These are phyloP conservation scores for Brachypalpus laphriformis DNA, from an alignment of 2,888 invertebrate genomes.

Conservation along the genomic window DNA sequence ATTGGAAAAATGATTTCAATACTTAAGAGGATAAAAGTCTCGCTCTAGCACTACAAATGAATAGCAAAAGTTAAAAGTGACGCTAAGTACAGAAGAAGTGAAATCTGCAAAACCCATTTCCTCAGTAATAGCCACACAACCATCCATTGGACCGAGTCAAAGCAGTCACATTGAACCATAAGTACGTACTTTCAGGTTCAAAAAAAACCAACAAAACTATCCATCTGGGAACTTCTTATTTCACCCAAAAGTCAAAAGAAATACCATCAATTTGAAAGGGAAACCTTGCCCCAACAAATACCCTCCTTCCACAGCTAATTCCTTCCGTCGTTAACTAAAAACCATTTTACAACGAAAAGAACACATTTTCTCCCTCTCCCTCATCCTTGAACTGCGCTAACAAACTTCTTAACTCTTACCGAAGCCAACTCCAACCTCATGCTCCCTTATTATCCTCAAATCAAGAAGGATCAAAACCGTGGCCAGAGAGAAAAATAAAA, in stretches of 20 bases:
- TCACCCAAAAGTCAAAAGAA: background rate
- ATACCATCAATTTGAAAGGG: slow-evolving; percentile 23
- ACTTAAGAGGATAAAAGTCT: no score
- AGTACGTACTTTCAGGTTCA: slow-evolving; percentile 1
- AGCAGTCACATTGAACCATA: background rate
- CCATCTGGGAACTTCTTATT: slow-evolving; percentile 17
- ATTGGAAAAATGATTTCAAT: no score
- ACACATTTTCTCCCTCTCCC: slow-evolving; percentile 18
- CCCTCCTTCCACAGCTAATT: background rate
- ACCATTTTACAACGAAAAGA: slow-evolving; percentile 20
- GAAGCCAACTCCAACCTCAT: background rate
- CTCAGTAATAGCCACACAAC: background rate
- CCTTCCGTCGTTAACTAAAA: slow-evolving; percentile 15
- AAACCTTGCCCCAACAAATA: slow-evolving; percentile 4
- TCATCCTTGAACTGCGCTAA: background rate
- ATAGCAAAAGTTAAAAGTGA: background rate
- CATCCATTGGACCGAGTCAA: slow-evolving; percentile 7
- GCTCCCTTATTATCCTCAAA: slow-evolving; percentile 11
- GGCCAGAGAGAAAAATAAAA: background rate
- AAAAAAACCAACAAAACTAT: slow-evolving; percentile 31
- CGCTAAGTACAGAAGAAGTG: no score
- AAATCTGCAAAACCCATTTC: background rate
- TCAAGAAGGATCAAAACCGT: slow-evolving; percentile 35
- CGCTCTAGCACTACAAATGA: no score
- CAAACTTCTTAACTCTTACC: slow-evolving; percentile 22